A percentile compares a stretch with the other conserved stretches of the same genome.
These are phyloP conservation scores for Poecile atricapillus DNA, from an alignment of 2,113 vertebrate species.

Conservation along the genomic window DNA sequence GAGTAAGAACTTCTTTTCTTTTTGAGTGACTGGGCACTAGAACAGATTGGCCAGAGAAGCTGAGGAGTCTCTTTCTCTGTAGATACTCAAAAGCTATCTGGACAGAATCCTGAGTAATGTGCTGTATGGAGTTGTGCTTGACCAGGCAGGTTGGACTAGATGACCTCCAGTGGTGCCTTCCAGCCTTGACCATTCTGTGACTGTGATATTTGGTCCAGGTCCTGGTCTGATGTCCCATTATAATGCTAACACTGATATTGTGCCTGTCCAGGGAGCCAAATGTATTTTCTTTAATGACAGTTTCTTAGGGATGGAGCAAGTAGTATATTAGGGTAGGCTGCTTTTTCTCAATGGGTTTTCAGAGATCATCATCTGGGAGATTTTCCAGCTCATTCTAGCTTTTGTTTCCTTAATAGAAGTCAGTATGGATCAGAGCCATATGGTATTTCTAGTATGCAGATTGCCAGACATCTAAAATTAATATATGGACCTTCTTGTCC, in stretches of 20 bases:
- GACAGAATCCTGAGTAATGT: neutral
- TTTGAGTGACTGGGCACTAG: neutral
- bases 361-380: constrained; percentile 13
- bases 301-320: neutral
- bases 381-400: constrained; percentile 31
- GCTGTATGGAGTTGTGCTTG: neutral
- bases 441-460: neutral
- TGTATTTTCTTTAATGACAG: neutral
- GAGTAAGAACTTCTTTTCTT: neutral
- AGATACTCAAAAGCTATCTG: neutral
- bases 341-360: constrained; percentile 13
- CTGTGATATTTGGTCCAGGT: neutral
- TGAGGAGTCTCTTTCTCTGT: neutral
- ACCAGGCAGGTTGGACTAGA: neutral
- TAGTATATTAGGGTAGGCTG: neutral
- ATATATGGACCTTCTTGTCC: neutral
- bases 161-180: neutral
- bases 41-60: neutral
- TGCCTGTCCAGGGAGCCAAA: neutral
- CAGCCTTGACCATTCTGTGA: neutral
- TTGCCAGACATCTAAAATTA: neutral
- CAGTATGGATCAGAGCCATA: constrained; percentile 1
- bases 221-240: neutral
- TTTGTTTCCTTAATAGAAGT: constrained; percentile 34
- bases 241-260: neutral